Evolutionary conservation across 2,797 vertebrate genomes (phyloP).

Genomic region (Acanthis flammea): DNA sequence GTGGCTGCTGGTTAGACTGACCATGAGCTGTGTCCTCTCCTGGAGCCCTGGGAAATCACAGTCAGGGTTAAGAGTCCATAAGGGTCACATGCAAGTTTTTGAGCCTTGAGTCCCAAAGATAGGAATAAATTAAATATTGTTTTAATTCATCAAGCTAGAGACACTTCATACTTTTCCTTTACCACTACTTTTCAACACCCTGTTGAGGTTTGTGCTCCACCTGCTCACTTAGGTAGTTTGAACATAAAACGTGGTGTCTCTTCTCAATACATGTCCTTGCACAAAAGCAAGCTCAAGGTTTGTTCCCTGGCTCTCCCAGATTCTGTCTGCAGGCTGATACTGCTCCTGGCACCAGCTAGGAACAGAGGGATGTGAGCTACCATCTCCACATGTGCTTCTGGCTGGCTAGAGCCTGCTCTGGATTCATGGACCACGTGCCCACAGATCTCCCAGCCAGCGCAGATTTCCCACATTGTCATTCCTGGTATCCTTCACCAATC

Average conservation of each 20-base stretch:
- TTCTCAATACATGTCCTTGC: neutral
- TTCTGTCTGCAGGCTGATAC: neutral
- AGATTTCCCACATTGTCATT: neutral
- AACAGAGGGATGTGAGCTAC: neutral
- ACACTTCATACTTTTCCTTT: neutral
- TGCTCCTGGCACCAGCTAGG: neutral
- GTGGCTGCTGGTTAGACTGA: neutral
- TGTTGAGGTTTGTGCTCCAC: neutral
- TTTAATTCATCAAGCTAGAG: neutral
- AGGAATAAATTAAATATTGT: neutral
- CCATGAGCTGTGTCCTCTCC: neutral
- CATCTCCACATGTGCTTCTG: neutral
- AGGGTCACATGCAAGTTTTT: neutral
- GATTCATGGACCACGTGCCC: fast-evolving
- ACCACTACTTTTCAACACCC: neutral
- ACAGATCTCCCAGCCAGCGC: neutral
- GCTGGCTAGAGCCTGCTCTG: neutral
- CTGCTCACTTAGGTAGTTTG: neutral
- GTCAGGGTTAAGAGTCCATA: neutral
- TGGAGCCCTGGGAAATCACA: neutral
- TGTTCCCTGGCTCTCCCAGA: neutral
- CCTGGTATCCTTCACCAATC: neutral
- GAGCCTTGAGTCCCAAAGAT: neutral
- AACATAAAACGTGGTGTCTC: fast-evolving
- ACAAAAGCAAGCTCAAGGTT: neutral